Conservation (phyloP, 2,888 invertebrate species). For the Aphidoletes aphidimyza region DNA sequence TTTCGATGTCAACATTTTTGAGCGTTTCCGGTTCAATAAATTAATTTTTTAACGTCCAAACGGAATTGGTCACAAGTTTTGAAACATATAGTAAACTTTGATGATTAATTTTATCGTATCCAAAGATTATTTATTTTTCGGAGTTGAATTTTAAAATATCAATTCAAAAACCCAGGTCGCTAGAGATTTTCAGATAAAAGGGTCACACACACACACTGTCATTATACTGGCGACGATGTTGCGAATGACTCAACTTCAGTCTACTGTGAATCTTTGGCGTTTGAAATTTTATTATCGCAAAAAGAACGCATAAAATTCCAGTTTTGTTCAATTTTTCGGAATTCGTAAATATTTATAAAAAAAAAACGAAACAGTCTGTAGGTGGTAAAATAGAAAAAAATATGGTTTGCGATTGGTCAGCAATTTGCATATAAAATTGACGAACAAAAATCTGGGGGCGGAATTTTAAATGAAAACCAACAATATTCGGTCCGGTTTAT, state of each 20-base stretch:
- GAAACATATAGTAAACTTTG: constrained; percentile 1
- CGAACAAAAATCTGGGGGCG: neutral
- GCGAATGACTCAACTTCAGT: neutral
- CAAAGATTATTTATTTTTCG: neutral
- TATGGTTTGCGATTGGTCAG: neutral
- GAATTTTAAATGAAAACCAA: neutral
- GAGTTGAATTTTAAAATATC: neutral
- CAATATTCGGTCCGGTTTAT: too few species aligned
- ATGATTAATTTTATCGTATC: neutral
- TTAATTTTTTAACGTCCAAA: neutral
- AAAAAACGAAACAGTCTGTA: neutral
- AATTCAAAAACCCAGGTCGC: neutral
- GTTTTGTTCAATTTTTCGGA: neutral
- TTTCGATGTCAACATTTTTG: neutral
- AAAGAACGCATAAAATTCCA: constrained; percentile 22
- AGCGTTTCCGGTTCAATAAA: constrained; percentile 42
- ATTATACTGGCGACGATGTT: neutral
- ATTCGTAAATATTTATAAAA: neutral
- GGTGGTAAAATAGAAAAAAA: neutral
- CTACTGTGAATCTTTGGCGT: neutral
- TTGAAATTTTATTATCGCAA: too few species aligned
- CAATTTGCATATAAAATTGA: neutral
- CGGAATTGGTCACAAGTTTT: neutral
- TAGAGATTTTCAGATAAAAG: neutral
- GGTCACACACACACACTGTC: too few species aligned